Evolutionary conservation across 2,797 vertebrate species (phyloP).

Genomic region (Melanotaenia nigrans): DNA sequence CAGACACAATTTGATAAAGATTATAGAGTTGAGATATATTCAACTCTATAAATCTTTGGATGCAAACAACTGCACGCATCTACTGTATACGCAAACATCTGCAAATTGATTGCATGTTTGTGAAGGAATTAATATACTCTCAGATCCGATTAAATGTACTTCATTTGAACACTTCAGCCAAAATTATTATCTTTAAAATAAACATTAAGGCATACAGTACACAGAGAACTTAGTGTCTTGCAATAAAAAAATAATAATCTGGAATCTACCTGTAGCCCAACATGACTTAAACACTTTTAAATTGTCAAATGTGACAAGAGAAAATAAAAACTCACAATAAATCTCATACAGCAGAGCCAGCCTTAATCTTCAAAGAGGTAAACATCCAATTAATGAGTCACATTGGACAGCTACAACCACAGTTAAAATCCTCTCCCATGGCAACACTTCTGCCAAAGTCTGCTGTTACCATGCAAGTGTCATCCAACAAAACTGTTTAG

Average conservation of each 20-base stretch:
- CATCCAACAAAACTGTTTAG: constrained; percentile 30
- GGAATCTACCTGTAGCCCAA: background rate
- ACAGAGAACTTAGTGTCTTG: background rate
- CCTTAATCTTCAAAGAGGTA: constrained; percentile 39
- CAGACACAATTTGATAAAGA: constrained; percentile 47
- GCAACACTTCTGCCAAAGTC: constrained; percentile 55
- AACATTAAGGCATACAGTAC: background rate
- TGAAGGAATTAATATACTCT: background rate
- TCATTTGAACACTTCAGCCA: background rate
- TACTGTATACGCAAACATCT: background rate
- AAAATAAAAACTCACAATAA: constrained; percentile 15
- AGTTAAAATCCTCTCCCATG: constrained; percentile 60
- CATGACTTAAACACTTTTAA: background rate
- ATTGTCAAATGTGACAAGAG: background rate
- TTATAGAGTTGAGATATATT: constrained; percentile 39
- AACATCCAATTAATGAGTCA: constrained; percentile 64
- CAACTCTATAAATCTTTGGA: constrained; percentile 15
- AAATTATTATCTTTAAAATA: background rate
- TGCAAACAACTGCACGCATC: constrained; percentile 6
- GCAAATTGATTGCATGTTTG: background rate
- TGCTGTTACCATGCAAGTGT: constrained; percentile 51
- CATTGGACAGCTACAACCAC: constrained; percentile 28
- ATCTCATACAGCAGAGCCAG: constrained; percentile 22
- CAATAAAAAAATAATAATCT: background rate
- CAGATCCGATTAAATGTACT: background rate